Evolutionary conservation across 2,113 vertebrate species (phyloP).

Genomic region (Meriones unguiculatus): DNA sequence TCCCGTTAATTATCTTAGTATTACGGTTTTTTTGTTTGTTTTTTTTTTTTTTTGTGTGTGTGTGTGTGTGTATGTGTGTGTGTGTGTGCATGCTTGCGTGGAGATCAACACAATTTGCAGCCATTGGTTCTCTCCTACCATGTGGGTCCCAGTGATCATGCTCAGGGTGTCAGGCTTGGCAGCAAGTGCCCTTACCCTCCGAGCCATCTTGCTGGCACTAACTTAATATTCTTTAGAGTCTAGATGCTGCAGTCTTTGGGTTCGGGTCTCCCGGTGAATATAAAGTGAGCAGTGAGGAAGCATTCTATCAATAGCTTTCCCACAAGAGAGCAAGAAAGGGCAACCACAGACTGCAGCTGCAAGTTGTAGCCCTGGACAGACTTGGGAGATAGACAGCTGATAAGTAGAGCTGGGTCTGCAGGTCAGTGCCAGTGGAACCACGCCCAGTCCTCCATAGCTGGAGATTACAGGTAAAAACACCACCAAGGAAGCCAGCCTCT

Average conservation of each 20-base stretch:
- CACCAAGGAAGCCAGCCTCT: background rate
- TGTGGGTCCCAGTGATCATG: background rate
- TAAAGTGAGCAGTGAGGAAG: constrained; percentile 55
- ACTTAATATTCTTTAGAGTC: background rate
- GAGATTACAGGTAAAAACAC: background rate
- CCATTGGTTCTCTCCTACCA: background rate
- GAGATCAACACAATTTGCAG: background rate
- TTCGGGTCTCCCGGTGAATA: background rate
- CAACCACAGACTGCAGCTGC: background rate
- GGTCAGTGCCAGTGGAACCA: background rate
- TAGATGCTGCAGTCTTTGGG: background rate
- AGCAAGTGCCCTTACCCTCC: background rate
- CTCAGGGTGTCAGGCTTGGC: background rate
- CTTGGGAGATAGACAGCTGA: background rate
- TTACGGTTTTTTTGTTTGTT: background rate
- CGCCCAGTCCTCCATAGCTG: background rate
- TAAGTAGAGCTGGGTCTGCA: background rate
- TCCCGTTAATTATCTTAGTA: constrained; percentile 25
- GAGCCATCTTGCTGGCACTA: background rate
- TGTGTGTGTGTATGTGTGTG: background rate
- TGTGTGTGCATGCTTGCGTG: background rate
- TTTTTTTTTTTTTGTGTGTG: background rate
- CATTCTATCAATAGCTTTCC: constrained; percentile 1
- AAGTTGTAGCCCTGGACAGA: constrained; percentile 46
- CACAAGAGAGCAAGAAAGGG: background rate